Base-by-base conservation (phyloP, 2,888 invertebrate genomes). In the Perithous albicinctus region DNA sequence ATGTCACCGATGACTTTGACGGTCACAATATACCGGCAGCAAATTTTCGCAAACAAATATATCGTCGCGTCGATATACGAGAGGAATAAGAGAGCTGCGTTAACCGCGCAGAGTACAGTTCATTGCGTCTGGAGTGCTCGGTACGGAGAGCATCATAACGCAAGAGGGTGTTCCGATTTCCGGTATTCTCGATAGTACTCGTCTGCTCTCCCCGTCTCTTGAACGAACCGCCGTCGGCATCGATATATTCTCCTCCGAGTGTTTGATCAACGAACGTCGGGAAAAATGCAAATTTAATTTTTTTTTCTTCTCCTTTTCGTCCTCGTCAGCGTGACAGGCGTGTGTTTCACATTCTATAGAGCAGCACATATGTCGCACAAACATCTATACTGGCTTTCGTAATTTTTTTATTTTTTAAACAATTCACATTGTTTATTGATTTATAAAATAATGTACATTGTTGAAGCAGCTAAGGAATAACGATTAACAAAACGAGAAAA, bases 181-280 rank as follows among this genome's bases (percentile, higher is more conserved):
- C 67, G 51, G 54, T 54, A 12, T 35, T 38, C 23, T 23, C 67
- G 35, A 54, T 10, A 35, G 23, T 54, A 5, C 46, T 15, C 61
- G 20, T 61, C 18, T 6, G 26, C 10, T 51, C 67, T 12, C 32
- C 0, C 12, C 56, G 56, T 12, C 12, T 67, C 56, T 61, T 12
- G 56, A 56, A 54, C 10, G 67, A 69, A 38, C 2, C 38, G 67
- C 51, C 67, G 48, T 29, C 56, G 66, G 66, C 20, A 66, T 73
- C 41, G 51, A 63, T 63, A 63, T 74, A 10, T 23, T 20, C 0
- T 10, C 51, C 15, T 32, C 32, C 0, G 56, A 29, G 29, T n/a
- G 6, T 26, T 26, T n/a, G 54, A n/a, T 56, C 32, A 15, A 32
- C 56, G 56, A 56, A 29, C 29, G 26, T 4, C n/a, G 29, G n/a